These are phyloP conservation scores for Trichopoda pennipes DNA, from an alignment of 2,888 invertebrate genomes.

Conservation along the genomic window DNA sequence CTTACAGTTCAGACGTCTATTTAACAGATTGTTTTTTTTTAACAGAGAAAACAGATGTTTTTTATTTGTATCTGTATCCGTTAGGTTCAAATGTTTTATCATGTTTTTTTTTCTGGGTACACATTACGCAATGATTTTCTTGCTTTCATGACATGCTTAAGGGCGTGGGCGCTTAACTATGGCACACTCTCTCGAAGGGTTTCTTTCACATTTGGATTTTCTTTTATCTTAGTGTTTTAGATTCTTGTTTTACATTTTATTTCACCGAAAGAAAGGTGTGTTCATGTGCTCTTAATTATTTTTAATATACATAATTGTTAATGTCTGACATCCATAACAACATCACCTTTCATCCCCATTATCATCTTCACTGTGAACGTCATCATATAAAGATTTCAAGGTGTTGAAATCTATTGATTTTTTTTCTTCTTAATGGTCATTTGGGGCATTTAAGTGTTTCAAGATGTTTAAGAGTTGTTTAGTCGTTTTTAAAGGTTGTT, in stretches of 20 bases:
- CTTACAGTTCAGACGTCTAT: slow-evolving; percentile 44
- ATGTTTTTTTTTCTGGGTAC: slow-evolving; percentile 44
- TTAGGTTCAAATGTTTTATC: slow-evolving; percentile 13
- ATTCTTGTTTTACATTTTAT: slow-evolving; percentile 27
- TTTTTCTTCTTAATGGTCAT: slow-evolving; percentile 25
- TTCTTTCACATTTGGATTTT: slow-evolving; percentile 30
- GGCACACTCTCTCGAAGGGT: slow-evolving; percentile 55
- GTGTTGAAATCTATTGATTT: slow-evolving; percentile 60
- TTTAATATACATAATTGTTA: slow-evolving; percentile 48
- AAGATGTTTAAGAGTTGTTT: slow-evolving; percentile 31
- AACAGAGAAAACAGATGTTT: slow-evolving; percentile 70
- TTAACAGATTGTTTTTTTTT: slow-evolving; percentile 64
- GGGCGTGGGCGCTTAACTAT: slow-evolving; percentile 69
- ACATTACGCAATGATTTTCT: slow-evolving; percentile 75
- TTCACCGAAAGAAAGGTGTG: slow-evolving; percentile 63
- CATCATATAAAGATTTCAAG: slow-evolving; percentile 54
- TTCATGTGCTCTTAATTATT: slow-evolving; percentile 73
- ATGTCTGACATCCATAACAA: slow-evolving; percentile 58
- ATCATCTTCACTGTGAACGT: slow-evolving; percentile 8
- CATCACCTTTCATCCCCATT: slow-evolving; percentile 21
- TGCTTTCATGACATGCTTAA: slow-evolving; percentile 51
- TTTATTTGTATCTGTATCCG: slow-evolving; percentile 43
- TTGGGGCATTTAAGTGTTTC: slow-evolving; percentile 23
- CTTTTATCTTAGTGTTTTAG: slow-evolving; percentile 32
- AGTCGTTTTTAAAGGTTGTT: slow-evolving; percentile 9